These are phyloP conservation scores for Sebastes glaucus DNA, from an alignment of 2,797 vertebrate species.

Conservation along the genomic window DNA sequence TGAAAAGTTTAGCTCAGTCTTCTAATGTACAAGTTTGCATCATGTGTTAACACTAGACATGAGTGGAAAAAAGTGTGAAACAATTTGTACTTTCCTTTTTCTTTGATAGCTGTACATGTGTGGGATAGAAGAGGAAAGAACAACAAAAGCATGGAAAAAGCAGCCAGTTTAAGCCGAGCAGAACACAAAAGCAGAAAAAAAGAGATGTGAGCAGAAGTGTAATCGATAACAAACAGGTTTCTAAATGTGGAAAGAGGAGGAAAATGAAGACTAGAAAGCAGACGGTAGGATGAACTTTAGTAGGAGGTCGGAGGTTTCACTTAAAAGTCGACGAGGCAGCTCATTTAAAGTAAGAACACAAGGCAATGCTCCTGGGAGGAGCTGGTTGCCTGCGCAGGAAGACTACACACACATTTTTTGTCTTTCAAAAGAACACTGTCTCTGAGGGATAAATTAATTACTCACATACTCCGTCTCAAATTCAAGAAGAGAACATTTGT, in stretches of 20 bases:
- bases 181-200: constrained; percentile 12
- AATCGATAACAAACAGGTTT: constrained; percentile 41
- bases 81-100: neutral
- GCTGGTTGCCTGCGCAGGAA: constrained; percentile 15
- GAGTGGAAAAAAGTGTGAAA: neutral
- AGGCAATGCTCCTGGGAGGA: constrained; percentile 47
- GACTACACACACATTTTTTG: constrained; percentile 2
- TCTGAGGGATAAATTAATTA: constrained; percentile 44
- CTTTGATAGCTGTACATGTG: constrained; percentile 4
- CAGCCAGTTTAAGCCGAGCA: constrained; percentile 11
- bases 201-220: constrained; percentile 13
- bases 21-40: neutral
- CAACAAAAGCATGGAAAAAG: neutral
- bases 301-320: constrained; percentile 44
- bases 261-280: constrained; percentile 5
- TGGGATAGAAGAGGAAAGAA: neutral
- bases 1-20: neutral
- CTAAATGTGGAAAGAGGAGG: constrained; percentile 2
- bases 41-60: neutral
- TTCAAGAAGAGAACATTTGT: constrained; percentile 28
- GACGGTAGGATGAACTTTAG: constrained; percentile 31
- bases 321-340: constrained; percentile 42
- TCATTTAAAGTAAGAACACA: constrained; percentile 46
- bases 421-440: constrained; percentile 28
- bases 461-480: constrained; percentile 1